Base-by-base conservation (phyloP, 1,140 invertebrate genomes). In the Temnothorax nylanderi region DNA sequence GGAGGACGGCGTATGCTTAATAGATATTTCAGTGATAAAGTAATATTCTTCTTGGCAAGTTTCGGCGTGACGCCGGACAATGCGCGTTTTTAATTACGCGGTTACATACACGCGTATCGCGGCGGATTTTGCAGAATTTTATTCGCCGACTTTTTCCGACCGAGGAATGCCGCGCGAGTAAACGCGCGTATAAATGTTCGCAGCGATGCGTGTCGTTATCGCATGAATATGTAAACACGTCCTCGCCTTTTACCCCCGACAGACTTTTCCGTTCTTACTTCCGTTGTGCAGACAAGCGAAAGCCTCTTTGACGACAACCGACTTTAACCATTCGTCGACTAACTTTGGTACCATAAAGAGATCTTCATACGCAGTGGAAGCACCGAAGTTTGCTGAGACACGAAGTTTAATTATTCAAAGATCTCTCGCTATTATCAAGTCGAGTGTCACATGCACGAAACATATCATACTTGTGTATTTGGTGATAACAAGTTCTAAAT, bases 11-110 rank as follows among this genome's bases (percentile, higher is more conserved):
- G 90, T 90, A 90, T 89, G 75, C 87, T 90, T 90, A 89, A 90
- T 69, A 85, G 75, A 88, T 89, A 89, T 91, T 87, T 86, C 81
- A 86, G 87, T 80, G 81, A 64, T 76, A 87, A 87, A 89, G 71
- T 87, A 90, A 91, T 88, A 90, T 90, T 85, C 75, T 65, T 74
- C 56, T 34, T 51, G 65, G 58, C 64, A 81, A 88, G 54, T 85
- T 88, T 62, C 37, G 18, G 34, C 37, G 44, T 56, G 71, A 74
- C 21, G 47, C 44, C 49, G 72, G 26, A 91, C 88, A 90, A 90
- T 86, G 60, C 75, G 37, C 72, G 4, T 58, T 16, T 78, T 87
- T 90, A 91, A 90, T 91, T 91, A 88, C 71, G 47, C 34, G 69
- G 11, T 18, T n/a, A 51, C 49, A 41, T 16, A 47, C 10, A 26